Percentiles rank a stretch among this genome's conserved stretches.
phyloP scores from a whole-genome alignment of 2,888 invertebrate species.

The Coelopa pilipes region DNA sequence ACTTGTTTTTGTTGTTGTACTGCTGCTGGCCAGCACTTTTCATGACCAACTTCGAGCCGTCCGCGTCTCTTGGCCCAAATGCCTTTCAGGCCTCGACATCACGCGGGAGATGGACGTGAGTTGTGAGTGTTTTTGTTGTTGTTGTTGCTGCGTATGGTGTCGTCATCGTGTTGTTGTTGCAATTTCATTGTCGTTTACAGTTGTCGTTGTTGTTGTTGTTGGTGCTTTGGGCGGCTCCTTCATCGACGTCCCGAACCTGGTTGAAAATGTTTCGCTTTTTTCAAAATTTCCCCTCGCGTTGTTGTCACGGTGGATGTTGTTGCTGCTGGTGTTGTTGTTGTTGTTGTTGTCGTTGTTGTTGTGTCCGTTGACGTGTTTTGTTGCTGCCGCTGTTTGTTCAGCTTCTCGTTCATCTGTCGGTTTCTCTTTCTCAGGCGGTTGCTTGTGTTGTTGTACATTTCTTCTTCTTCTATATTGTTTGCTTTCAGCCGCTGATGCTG shows the following conservation, averaged over 20 bases:
- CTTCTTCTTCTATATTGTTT: too few relatives aligned
- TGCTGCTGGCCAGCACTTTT: neutral
- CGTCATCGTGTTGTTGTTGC: neutral
- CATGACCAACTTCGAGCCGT: neutral
- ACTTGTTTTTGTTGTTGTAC: too few relatives aligned
- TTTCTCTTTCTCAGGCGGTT: too few relatives aligned
- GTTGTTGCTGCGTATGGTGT: neutral
- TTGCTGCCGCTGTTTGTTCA: too few relatives aligned
- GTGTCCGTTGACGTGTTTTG: too few relatives aligned
- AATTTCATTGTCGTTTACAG: too few relatives aligned
- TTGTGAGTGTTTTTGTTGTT: constrained; percentile 4
- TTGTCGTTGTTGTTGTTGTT: neutral
- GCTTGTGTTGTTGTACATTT: too few relatives aligned
- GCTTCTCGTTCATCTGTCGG: too few relatives aligned
- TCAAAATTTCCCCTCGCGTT: neutral
- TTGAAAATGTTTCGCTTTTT: neutral
- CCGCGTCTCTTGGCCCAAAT: neutral
- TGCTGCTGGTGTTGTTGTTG: neutral
- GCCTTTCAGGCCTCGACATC: neutral
- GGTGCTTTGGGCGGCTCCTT: neutral
- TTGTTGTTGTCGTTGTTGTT: neutral
- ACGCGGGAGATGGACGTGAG: neutral
- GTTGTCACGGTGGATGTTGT: neutral
- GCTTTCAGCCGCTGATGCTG: too few relatives aligned
- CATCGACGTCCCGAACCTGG: too few relatives aligned